These are phyloP conservation scores for Fulica atra DNA, from an alignment of 2,113 vertebrate species.

Conservation along the genomic window DNA sequence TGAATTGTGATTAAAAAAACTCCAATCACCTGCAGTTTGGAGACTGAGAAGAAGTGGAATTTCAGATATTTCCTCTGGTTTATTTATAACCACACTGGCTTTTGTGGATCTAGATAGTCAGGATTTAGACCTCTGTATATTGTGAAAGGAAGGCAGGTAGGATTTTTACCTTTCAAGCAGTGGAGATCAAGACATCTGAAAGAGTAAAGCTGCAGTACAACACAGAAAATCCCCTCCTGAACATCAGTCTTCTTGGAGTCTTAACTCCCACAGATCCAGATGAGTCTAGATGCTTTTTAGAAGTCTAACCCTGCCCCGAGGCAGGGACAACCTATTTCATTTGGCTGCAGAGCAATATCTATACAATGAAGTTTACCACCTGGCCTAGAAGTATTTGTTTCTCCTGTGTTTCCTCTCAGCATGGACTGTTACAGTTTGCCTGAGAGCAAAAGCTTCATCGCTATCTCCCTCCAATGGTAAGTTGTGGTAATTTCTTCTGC, in stretches of 20 bases:
- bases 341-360: background rate
- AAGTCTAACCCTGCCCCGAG: background rate
- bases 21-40: background rate
- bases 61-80: background rate
- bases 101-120: background rate
- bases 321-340: background rate
- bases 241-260: background rate
- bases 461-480: slow-evolving; percentile 64
- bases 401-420: background rate
- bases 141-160: background rate
- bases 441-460: slow-evolving; percentile 1
- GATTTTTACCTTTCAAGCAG: background rate
- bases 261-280: background rate
- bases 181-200: background rate
- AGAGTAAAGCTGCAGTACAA: background rate
- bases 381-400: background rate
- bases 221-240: background rate
- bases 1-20: background rate
- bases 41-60: background rate
- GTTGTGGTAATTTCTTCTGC: slow-evolving; percentile 12
- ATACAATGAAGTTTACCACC: background rate
- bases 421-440: background rate
- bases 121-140: background rate
- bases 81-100: background rate
- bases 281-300: background rate